Evolutionary conservation across 2,888 invertebrate genomes (phyloP), one percentile per base, ranked within the genome.

Genomic region (Fabriciana adippe): DNA sequence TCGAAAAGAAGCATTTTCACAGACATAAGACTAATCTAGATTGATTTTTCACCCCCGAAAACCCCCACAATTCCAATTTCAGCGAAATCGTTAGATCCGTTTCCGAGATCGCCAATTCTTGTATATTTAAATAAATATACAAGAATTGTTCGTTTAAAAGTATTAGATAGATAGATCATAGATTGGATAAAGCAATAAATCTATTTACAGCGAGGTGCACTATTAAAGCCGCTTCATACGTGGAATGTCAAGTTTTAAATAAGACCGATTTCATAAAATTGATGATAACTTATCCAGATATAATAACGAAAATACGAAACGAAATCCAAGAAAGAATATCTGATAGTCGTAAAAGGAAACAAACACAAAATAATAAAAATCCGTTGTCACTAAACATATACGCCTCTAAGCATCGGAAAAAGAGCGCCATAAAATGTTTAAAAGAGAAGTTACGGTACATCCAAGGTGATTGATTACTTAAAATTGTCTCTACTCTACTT

Each of bases 161-260:
- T 18, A 18, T 18, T 18, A 18, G 18, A 18, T 18, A 18, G 18
- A 18, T 18, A 18, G 18, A n/a, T n/a, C n/a, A n/a, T n/a, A n/a
- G n/a, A n/a, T n/a, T n/a, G n/a, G 26, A 4, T 13, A 26, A 11
- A n/a, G 14, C 4, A 59, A 26, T 11, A 0, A 41, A 45, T 21
- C 51, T 18, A 55, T 78, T 79, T 80, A 70, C 74, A 92, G 91
- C 93, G 6, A 86, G 92, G 72, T 91, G 93, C 60, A 92, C 93
- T 51, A 90, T 94, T 4, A 90, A 91, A 82, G 93, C 93, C 18
- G 89, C 92, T 5, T 89, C 89, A 16, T 93, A 93, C 69, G 92
- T 93, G 0, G 93, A 94, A 81, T 89, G 93, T 69, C 92, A 93
- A 83, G 90, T 91, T n/a, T 78, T 93, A 57, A 85, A 90, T 69